Evolutionary conservation across 2,113 vertebrate genomes (phyloP), one percentile per base, ranked within the genome.

Genomic region (Talpa occidentalis): DNA sequence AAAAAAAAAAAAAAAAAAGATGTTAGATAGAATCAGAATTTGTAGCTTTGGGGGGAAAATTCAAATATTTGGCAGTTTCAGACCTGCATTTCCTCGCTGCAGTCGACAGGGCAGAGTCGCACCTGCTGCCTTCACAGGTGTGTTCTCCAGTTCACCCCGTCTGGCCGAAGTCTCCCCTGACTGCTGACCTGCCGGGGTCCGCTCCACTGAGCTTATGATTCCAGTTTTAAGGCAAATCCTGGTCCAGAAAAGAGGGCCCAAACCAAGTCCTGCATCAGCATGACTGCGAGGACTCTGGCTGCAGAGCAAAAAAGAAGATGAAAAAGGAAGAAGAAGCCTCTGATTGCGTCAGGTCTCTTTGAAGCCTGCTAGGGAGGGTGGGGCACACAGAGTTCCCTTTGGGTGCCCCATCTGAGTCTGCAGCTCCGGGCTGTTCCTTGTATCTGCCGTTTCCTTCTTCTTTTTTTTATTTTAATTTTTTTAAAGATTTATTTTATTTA

Each of bases 11-110:
- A 86, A 86, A 93, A 24, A 19, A 32, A 52, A 52, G 32, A 30
- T 74, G 73, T 84, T 78, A 42, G 22, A 69, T 44, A 90, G 89
- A 74, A 59, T 74, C 24, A 52, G 47, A 86, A 84, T 93, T 84
- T 90, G 37, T 73, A 87, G 14, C 10, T 67, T 83, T 54, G 37
- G 44, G 52, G 21, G 56, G n/a, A 26, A 28, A 60, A n/a, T 64
- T 16, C 19, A 54, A 62, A 42, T 30, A 70, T 73, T 78, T 84
- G 52, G 42, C 59, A 80, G 19, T 12, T 44, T 2, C 9, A 40
- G 1, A 21, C 12, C 26, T 83, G 22, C 10, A 42, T 80, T 84
- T 80, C 24, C 40, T 66, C 14, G 17, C 19, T 62, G 49, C 17
- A 7, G 44, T 26, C 6, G 54, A 83, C 21, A 7, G 9, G 30